phyloP scores from a whole-genome alignment of 2,113 vertebrate species.

The Vulpes lagopus region DNA sequence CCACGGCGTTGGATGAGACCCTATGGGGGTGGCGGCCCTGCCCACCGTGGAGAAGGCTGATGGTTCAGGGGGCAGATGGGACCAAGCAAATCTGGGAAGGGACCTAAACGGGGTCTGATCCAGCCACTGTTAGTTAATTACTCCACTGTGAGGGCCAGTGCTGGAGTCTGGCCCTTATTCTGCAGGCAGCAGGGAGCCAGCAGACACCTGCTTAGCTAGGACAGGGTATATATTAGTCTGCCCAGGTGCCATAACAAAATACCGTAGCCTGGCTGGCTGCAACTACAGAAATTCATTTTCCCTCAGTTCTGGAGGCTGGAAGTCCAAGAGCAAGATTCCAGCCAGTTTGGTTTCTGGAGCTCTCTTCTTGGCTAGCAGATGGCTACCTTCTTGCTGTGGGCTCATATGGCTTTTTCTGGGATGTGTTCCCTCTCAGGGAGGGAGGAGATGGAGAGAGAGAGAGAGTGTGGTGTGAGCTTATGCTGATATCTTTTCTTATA shows the following conservation, averaged over 20 bases:
- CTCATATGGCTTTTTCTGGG: neutral
- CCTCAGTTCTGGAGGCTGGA: neutral
- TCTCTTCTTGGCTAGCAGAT: neutral
- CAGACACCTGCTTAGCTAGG: neutral
- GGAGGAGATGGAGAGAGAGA: neutral
- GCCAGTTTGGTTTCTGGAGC: neutral
- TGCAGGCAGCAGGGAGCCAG: neutral
- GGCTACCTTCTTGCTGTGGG: neutral
- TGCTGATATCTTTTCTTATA: neutral
- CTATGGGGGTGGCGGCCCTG: rapidly evolving
- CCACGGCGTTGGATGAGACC: neutral
- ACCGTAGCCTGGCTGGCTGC: neutral
- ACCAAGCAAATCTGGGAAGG: neutral
- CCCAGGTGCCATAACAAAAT: neutral
- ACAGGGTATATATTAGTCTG: neutral
- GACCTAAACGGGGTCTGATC: neutral
- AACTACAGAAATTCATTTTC: neutral
- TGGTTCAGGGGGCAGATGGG: neutral
- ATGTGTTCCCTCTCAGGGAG: neutral
- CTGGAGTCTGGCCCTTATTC: neutral
- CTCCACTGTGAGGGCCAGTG: neutral
- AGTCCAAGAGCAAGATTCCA: neutral
- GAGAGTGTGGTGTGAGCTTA: no score
- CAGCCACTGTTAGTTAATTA: neutral
- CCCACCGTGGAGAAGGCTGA: neutral